Base-by-base conservation (phyloP, 2,888 invertebrate genomes). In the Charanyca ferruginea region DNA sequence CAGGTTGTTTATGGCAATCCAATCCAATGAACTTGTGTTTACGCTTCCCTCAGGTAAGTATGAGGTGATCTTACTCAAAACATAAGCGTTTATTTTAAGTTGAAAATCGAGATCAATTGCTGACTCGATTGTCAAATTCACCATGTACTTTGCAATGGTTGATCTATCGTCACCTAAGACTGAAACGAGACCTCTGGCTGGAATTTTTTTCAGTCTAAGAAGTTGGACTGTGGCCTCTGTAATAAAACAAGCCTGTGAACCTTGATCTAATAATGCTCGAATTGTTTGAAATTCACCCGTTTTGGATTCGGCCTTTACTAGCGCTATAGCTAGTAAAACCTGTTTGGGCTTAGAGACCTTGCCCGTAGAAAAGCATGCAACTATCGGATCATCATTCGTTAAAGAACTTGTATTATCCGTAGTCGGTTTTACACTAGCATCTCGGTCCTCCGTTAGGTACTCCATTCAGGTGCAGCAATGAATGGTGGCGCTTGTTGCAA, bases 241-340 rank as follows among this genome's bases (percentile, higher is more conserved):
- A 3, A 85, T 76, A 52, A 85, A 84, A 11, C 73, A 83, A 13
- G 79, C 78, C 45, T 84, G 75, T 11, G 84, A 83, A 2, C 84
- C 83, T 35, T 81, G 82, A 57, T 83, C 84, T 8, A 85, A 13
- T 35, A 84, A 64, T 1, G 79, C 80, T 54, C 82, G 28, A 3
- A 80, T 9, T 6, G 58, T 42, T 16, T 73, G 67, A 23, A 11
- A 25, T 20, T 52, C 20, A 13, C 67, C 77, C 22, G 35, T 48
- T 35, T 59, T 69, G 6, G 78, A 74, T 49, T 73, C 44, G 28
- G 73, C 71, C 23, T 77, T 64, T 28, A 83, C 70, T 25, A 81
- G 20, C 16, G 85, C 83, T 5, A 82, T 84, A 8, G 83, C 79
- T 53, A 84, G n/a, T n/a, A n/a, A n/a, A n/a, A n/a, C n/a, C n/a